Base-by-base conservation (phyloP, 2,113 vertebrate species). In the Mellivora capensis region DNA sequence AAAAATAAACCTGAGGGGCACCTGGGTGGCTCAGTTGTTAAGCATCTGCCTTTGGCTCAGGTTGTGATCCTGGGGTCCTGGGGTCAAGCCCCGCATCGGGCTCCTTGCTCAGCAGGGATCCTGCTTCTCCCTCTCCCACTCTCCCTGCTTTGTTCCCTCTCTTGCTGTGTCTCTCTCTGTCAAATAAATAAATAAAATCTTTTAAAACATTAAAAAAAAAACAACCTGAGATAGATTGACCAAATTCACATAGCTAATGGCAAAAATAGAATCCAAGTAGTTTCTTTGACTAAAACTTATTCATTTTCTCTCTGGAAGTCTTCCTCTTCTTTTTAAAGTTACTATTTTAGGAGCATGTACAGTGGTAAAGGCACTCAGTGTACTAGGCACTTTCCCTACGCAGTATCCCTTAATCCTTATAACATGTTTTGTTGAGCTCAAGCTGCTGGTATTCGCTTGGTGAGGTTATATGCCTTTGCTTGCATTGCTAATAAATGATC, bases 321-420 rank as follows among this genome's bases (percentile, higher is more conserved):
- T 62, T 91, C 21, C 82, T 64, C 34, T 94, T 93, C 81, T 92
- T n/a, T 64, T 96, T 42, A 64, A 76, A 39, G 44, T 83, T 86
- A 23, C 21, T 84, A 37, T 64, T 87, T 85, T 47, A 85, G 90
- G 62, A 90, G 0, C 1, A 64, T 0, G 1, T 34, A 20, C 31
- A 76, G 29, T 79, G 69, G 9, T 49, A 39, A 87, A 59, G 23
- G 49, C 18, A 39, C 7, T 71, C 15, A 34, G 0, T 15, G 0
- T 59, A 31, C 64, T 29, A 61, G 37, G 34, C 7, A 72, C 25
- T 90, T 92, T 37, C 49, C 15, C 42, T 23, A 25, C 10, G 3
- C 23, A 69, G 47, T 6, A 49, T 27, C 37, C 12, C 72, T 93
- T 74, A 25, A 64, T 61, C 25, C 18, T 89, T 69, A 44, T 9